A percentile compares a stretch with the other conserved stretches of the same genome.
Evolutionary conservation across 2,113 vertebrate genomes (phyloP).

Genomic region (Ameiurus melas): DNA sequence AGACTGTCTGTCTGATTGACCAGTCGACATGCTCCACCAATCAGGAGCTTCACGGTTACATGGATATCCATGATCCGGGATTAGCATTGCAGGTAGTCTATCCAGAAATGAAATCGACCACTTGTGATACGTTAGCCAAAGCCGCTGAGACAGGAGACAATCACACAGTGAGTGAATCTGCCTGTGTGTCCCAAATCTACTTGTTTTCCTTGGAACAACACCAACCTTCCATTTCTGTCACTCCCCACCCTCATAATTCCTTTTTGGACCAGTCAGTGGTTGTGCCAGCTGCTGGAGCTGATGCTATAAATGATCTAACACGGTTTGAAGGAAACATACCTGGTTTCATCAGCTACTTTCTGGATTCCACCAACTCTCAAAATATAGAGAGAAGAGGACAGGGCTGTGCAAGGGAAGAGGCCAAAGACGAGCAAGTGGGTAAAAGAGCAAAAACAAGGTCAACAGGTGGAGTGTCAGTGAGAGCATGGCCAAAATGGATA

Average conservation of each 20-base stretch:
- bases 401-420: not conserved
- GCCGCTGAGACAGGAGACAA: not conserved
- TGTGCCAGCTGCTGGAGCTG: slow-evolving; percentile 7
- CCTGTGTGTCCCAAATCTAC: slow-evolving; percentile 13
- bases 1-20: slow-evolving; percentile 5
- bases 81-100: slow-evolving; percentile 5
- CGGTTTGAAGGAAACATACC: slow-evolving; percentile 70
- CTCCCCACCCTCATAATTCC: not conserved
- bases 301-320: slow-evolving; percentile 30
- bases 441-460: slow-evolving; percentile 1
- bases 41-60: slow-evolving; percentile 1
- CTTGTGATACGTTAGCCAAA: slow-evolving; percentile 4
- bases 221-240: slow-evolving; percentile 1
- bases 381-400: slow-evolving; percentile 1
- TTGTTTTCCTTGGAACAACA: slow-evolving; percentile 2
- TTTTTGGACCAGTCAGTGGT: not conserved
- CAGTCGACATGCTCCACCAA: not conserved
- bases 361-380: slow-evolving; percentile 40
- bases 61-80: not conserved
- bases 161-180: slow-evolving; percentile 24
- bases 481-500: not conserved
- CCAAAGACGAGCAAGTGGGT: not conserved
- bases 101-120: slow-evolving; percentile 16
- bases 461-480: not conserved
- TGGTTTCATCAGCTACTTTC: slow-evolving; percentile 69